Conservation (phyloP, 1,140 invertebrate genomes). For the Aporrectodea caliginosa region DNA sequence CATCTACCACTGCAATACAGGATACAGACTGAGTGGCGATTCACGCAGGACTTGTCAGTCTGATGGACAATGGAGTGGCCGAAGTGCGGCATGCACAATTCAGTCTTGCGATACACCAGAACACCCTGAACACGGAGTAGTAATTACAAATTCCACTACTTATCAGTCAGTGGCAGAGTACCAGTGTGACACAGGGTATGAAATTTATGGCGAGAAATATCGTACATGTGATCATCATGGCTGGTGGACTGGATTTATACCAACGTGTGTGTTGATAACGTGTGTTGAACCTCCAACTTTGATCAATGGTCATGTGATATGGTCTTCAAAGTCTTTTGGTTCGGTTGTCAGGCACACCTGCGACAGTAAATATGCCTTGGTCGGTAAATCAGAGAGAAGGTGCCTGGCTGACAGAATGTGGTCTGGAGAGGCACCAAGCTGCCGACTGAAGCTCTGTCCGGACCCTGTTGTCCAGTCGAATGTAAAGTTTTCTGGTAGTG, state of each 20-base stretch:
- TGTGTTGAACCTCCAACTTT: slow-evolving; percentile 35
- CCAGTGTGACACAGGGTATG: slow-evolving; percentile 74
- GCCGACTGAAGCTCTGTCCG: neutral
- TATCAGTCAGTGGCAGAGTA: slow-evolving; percentile 40
- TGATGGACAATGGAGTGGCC: slow-evolving; percentile 51
- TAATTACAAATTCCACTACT: slow-evolving; percentile 23
- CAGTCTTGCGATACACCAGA: slow-evolving; percentile 36
- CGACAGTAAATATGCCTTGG: slow-evolving; percentile 44
- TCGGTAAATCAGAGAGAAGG: slow-evolving; percentile 37
- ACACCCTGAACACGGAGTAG: slow-evolving; percentile 36
- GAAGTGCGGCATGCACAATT: slow-evolving; percentile 48
- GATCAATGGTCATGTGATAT: slow-evolving; percentile 36
- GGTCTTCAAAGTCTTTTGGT: slow-evolving; percentile 15
- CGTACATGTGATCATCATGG: slow-evolving; percentile 58
- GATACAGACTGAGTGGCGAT: slow-evolving; percentile 50
- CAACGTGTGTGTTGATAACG: slow-evolving; percentile 26
- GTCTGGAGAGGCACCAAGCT: slow-evolving; percentile 1
- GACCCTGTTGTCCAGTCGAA: neutral
- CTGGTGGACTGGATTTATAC: slow-evolving; percentile 48
- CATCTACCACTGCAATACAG: slow-evolving; percentile 58
- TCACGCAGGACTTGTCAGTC: slow-evolving; percentile 46
- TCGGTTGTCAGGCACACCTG: slow-evolving; percentile 36
- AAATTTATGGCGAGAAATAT: slow-evolving; percentile 59
- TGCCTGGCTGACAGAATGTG: slow-evolving; percentile 36
- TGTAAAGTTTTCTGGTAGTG: neutral